A percentile compares a stretch with the other conserved stretches of the same genome.
Conservation (phyloP, 2,888 invertebrate genomes). For the Heterodera filipjevi region DNA sequence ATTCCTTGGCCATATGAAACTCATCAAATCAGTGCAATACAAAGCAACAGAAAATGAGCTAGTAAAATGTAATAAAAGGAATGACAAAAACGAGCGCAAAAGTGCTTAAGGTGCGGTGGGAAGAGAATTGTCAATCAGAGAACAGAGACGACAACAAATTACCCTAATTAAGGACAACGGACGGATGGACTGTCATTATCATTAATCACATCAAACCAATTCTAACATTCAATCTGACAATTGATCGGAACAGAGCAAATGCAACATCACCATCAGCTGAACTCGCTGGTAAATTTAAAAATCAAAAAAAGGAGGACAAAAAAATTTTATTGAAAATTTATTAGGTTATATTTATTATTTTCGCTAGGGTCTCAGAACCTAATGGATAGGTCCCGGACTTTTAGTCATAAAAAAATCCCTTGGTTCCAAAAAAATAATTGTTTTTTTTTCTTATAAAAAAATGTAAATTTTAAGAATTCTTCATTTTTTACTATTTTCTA, state of each 20-base stretch:
- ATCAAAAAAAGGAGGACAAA: not conserved
- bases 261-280: conserved; percentile 1
- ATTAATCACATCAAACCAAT: not conserved
- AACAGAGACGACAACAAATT: not conserved
- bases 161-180: not conserved
- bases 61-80: not conserved
- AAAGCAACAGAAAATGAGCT: not conserved
- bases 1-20: not conserved
- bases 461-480: too few species aligned
- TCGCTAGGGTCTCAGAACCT: too few species aligned
- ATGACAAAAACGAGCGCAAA: not conserved
- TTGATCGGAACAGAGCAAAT: not conserved
- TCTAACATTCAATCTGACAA: not conserved
- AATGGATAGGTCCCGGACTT: too few species aligned
- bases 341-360: too few species aligned
- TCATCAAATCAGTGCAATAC: not conserved
- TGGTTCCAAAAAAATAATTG: too few species aligned
- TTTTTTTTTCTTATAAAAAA: too few species aligned
- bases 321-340: too few species aligned
- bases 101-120: too few species aligned
- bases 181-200: not conserved
- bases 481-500: too few species aligned
- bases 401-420: too few species aligned
- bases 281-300: not conserved
- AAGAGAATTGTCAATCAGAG: not conserved